Conservation (phyloP, 2,888 invertebrate genomes). For the Tridacna gigas region DNA sequence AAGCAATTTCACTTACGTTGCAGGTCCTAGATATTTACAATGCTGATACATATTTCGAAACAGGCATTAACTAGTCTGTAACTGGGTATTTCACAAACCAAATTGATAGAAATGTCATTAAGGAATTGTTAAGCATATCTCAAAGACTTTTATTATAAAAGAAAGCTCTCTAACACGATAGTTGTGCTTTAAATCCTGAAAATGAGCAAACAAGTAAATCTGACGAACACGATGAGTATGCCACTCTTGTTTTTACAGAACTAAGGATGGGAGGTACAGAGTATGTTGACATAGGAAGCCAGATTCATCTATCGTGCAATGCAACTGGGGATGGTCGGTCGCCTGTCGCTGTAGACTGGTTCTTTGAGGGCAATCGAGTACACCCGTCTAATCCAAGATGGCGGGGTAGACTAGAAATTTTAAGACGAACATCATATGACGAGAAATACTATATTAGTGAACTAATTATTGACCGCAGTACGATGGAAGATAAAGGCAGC, state of each 20-base stretch:
- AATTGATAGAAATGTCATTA: too few relatives aligned
- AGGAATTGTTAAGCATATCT: too few relatives aligned
- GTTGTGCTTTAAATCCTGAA: too few relatives aligned
- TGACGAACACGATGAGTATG: not conserved
- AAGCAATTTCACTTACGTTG: too few relatives aligned
- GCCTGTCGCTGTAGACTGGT: slow-evolving; percentile 78
- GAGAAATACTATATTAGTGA: slow-evolving; percentile 65
- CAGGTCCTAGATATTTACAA: too few relatives aligned
- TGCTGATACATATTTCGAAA: too few relatives aligned
- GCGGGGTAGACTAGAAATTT: slow-evolving; percentile 57
- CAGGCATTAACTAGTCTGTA: too few relatives aligned
- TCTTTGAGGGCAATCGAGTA: slow-evolving; percentile 72
- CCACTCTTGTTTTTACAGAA: slow-evolving; percentile 61
- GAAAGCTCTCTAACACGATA: too few relatives aligned
- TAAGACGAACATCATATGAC: slow-evolving; percentile 52
- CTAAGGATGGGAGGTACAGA: slow-evolving; percentile 59
- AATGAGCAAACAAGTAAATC: too few relatives aligned
- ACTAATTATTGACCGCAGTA: slow-evolving; percentile 63
- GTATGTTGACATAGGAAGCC: slow-evolving; percentile 66
- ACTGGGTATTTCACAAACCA: too few relatives aligned
- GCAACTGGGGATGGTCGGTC: slow-evolving; percentile 74
- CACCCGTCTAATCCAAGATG: slow-evolving; percentile 52
- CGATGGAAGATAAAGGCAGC: slow-evolving; percentile 61
- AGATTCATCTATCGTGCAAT: slow-evolving; percentile 74
- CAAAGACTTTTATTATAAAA: too few relatives aligned